Evolutionary conservation across 2,113 vertebrate genomes (phyloP).

Genomic region (Shinisaurus crocodilurus): DNA sequence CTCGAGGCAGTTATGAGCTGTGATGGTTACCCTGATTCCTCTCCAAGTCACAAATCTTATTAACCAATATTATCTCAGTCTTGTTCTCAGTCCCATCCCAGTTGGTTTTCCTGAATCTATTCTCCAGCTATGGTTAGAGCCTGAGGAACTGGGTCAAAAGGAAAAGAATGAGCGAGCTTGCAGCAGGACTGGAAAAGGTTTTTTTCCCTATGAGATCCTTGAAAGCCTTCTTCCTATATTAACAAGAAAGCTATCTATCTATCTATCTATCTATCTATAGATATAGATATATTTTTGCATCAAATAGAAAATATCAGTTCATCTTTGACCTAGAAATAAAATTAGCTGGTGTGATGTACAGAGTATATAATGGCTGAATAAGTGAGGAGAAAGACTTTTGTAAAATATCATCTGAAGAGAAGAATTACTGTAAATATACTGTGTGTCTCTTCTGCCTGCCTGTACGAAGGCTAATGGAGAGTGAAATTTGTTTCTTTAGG

Average conservation of each 20-base stretch:
- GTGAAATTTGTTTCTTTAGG: constrained; percentile 60
- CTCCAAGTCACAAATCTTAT: neutral
- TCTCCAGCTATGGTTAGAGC: neutral
- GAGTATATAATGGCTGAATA: constrained; percentile 7
- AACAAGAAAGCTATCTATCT: constrained; percentile 1
- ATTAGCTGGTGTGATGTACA: constrained; percentile 37
- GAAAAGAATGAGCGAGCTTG: neutral
- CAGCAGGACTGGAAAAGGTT: neutral
- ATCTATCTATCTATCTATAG: no score
- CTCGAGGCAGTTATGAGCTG: neutral
- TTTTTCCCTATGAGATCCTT: neutral
- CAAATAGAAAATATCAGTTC: constrained; percentile 13
- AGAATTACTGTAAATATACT: constrained; percentile 22
- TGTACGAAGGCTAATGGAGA: constrained; percentile 43
- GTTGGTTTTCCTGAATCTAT: neutral
- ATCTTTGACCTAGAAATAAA: constrained; percentile 40
- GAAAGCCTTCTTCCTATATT: neutral
- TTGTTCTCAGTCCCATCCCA: no score
- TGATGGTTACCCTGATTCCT: neutral
- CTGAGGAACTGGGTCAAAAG: neutral
- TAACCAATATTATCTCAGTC: neutral
- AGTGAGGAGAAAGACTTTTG: neutral
- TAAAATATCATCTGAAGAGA: constrained; percentile 23
- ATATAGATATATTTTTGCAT: neutral
- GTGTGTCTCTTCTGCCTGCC: neutral